A percentile compares a stretch with the other conserved stretches of the same genome.
phyloP scores from a whole-genome alignment of 2,888 invertebrate genomes.

The Athalia rosae region DNA sequence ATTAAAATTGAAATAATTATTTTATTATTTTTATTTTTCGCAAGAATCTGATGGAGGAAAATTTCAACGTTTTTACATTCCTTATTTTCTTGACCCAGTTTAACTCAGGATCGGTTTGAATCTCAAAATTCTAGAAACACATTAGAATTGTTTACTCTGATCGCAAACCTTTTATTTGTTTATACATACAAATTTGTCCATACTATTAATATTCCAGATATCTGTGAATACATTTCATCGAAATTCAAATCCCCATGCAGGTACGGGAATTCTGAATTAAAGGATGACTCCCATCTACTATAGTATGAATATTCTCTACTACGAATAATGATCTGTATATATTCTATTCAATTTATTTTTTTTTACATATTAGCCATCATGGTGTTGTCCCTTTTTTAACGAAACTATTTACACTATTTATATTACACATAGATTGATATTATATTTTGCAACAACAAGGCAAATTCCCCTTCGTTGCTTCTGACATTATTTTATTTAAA shows the following conservation, averaged over 20 bases:
- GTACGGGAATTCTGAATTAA: background rate
- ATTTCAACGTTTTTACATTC: too few species aligned
- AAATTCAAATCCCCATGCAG: background rate
- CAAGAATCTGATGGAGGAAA: too few species aligned
- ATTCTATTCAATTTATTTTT: constrained; percentile 8
- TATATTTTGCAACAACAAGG: constrained; percentile 19
- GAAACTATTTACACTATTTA: constrained; percentile 32
- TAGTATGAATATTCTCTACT: constrained; percentile 10
- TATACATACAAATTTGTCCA: background rate
- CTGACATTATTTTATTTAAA: constrained; percentile 24
- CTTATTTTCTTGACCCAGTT: too few species aligned
- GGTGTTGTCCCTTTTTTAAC: background rate
- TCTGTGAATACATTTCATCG: constrained; percentile 11
- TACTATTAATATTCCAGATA: constrained; percentile 4
- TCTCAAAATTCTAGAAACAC: background rate
- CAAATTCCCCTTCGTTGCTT: constrained; percentile 15
- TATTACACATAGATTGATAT: constrained; percentile 1
- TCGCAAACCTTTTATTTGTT: background rate
- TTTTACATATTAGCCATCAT: constrained; percentile 1
- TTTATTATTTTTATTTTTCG: background rate
- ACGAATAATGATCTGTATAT: constrained; percentile 2
- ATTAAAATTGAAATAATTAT: constrained; percentile 7
- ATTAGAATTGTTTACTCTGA: constrained; percentile 25
- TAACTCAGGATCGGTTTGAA: background rate
- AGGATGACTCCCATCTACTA: constrained; percentile 8